Evolutionary conservation across 2,888 invertebrate species (phyloP).

Genomic region (Sisyra terminalis): DNA sequence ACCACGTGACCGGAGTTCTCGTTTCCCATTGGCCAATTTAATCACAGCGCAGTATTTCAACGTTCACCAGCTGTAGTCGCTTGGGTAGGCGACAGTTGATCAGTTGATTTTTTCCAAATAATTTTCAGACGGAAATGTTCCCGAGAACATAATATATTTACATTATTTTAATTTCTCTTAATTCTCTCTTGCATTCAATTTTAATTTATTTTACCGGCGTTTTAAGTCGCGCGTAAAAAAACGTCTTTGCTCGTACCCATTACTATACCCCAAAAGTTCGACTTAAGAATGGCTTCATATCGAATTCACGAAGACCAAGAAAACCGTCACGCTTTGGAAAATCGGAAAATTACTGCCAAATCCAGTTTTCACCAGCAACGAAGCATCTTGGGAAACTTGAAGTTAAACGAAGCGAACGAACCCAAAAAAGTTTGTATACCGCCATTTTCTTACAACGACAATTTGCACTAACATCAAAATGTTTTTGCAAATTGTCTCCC

Average conservation of each 20-base stretch:
- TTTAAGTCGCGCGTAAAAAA: too few species aligned
- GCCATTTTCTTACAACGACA: too few species aligned
- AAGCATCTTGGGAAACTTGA: conserved; percentile 45
- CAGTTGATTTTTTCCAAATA: neutral
- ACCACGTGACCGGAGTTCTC: neutral
- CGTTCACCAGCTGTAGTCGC: conserved; percentile 4
- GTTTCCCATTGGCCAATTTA: neutral
- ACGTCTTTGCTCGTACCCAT: too few species aligned
- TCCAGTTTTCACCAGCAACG: conserved; percentile 39
- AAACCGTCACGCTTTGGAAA: conserved; percentile 32
- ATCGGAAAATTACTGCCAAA: conserved; percentile 29
- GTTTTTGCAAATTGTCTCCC: too few species aligned
- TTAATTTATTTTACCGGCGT: too few species aligned
- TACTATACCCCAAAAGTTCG: too few species aligned
- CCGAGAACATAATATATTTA: neutral
- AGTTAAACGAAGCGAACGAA: conserved; percentile 34
- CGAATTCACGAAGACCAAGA: conserved; percentile 64
- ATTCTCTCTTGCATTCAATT: neutral
- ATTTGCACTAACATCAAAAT: too few species aligned
- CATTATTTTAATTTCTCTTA: neutral
- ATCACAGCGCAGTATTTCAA: neutral
- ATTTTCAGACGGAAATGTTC: neutral
- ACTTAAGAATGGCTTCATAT: conserved; percentile 55
- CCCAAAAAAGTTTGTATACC: conserved; percentile 34
- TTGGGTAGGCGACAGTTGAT: neutral